Percentiles rank a stretch among this genome's conserved stretches.
phyloP scores from a whole-genome alignment of 2,888 invertebrate genomes.

The Scaptomyza caliginosa region DNA sequence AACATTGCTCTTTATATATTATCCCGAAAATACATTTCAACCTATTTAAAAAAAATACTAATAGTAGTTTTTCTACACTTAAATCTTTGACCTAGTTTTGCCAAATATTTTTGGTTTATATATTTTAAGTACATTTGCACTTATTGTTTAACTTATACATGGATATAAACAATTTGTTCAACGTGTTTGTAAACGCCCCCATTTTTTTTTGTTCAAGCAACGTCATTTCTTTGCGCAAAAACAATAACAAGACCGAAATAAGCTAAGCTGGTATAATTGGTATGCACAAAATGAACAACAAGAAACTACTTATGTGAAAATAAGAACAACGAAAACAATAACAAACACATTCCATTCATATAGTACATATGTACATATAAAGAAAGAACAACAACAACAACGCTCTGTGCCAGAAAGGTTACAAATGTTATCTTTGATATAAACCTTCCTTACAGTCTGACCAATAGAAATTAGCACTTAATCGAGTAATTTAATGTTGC shows the following conservation, averaged over 20 bases:
- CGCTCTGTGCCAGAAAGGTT: not conserved
- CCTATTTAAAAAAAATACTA: too few species aligned
- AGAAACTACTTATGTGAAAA: not conserved
- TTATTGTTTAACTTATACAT: not conserved
- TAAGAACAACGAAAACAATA: conserved; percentile 4
- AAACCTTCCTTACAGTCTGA: not conserved
- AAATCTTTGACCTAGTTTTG: not conserved
- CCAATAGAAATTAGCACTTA: not conserved
- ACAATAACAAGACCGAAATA: conserved; percentile 1
- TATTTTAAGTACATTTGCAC: not conserved
- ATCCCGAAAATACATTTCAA: too few species aligned
- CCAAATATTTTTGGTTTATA: not conserved
- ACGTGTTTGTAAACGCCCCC: not conserved
- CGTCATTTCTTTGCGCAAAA: conserved; percentile 1
- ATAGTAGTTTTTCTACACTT: too few species aligned
- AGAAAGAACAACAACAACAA: conserved; percentile 4
- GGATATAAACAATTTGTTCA: not conserved
- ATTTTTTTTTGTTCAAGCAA: not conserved
- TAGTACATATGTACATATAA: too few species aligned
- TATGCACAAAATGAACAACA: conserved; percentile 11
- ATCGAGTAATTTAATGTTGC: not conserved
- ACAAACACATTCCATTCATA: conserved; percentile 12
- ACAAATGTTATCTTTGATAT: not conserved
- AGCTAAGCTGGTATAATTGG: not conserved
- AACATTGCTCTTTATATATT: too few species aligned